phyloP scores from a whole-genome alignment of 1,140 invertebrate genomes.

The Drosophila micromelanica region DNA sequence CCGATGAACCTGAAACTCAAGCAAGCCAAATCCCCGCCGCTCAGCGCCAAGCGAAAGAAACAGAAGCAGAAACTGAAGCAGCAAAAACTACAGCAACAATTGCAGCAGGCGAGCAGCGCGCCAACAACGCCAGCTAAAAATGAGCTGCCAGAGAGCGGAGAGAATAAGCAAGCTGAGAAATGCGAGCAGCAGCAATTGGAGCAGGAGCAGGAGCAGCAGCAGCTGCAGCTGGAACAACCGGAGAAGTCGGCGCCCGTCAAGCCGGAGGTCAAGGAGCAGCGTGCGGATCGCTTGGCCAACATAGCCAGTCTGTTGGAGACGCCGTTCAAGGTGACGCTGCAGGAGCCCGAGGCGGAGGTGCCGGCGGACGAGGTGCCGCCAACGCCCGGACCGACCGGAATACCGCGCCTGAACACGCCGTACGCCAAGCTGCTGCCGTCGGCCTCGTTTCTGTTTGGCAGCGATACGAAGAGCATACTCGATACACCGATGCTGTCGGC shows the following conservation, averaged over 20 bases:
- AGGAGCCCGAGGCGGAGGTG: not conserved
- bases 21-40: slow-evolving; percentile 8
- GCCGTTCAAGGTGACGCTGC: slow-evolving; percentile 59
- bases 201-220: not conserved
- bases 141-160: not conserved
- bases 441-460: slow-evolving; percentile 73
- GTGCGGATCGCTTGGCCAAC: slow-evolving; percentile 33
- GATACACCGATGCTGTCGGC: slow-evolving; percentile 75
- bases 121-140: slow-evolving; percentile 49
- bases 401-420: slow-evolving; percentile 52
- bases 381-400: slow-evolving; percentile 49
- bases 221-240: not conserved
- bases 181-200: not conserved
- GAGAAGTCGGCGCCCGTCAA: not conserved
- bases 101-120: slow-evolving; percentile 3
- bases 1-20: slow-evolving; percentile 15
- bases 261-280: not conserved
- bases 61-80: slow-evolving; percentile 2
- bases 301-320: slow-evolving; percentile 70
- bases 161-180: slow-evolving; percentile 6
- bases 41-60: slow-evolving; percentile 19
- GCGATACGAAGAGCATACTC: slow-evolving; percentile 75
- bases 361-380: slow-evolving; percentile 46
- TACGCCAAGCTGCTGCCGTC: slow-evolving; percentile 54
- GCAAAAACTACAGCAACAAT: not conserved